These are phyloP conservation scores for Phortica magna DNA, from an alignment of 2,888 invertebrate species.

Conservation along the genomic window DNA sequence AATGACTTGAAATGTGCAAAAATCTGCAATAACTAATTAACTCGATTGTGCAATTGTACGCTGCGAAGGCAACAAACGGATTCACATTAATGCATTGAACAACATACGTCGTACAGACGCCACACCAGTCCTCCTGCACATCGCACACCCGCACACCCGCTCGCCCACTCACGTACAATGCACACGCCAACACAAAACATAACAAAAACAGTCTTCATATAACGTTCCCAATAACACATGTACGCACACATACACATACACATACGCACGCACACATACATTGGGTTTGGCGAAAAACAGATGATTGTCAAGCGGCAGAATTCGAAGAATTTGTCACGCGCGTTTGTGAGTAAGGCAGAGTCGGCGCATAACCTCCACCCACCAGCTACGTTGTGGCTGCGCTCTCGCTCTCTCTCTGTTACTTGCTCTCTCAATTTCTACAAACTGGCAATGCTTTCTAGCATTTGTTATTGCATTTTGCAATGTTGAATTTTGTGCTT, in stretches of 20 bases:
- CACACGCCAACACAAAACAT: background rate
- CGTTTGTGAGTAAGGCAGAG: background rate
- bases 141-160: too few relatives aligned
- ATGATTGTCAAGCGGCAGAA: constrained; percentile 54
- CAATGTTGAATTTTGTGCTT: background rate
- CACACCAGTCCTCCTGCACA: too few relatives aligned
- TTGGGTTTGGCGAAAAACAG: constrained; percentile 68
- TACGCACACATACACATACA: constrained; percentile 8
- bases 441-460: background rate
- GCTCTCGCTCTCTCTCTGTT: background rate
- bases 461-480: background rate
- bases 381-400: background rate
- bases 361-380: background rate
- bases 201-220: background rate
- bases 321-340: background rate
- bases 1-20: too few relatives aligned
- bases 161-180: too few relatives aligned
- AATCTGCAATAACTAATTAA: too few relatives aligned
- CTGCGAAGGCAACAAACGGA: too few relatives aligned
- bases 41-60: too few relatives aligned
- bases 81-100: too few relatives aligned
- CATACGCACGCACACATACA: constrained; percentile 16
- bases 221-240: background rate
- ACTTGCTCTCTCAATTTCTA: background rate
- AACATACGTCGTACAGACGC: too few relatives aligned